These are phyloP conservation scores for Euschistus heros DNA, from an alignment of 1,140 invertebrate species.

Conservation along the genomic window DNA sequence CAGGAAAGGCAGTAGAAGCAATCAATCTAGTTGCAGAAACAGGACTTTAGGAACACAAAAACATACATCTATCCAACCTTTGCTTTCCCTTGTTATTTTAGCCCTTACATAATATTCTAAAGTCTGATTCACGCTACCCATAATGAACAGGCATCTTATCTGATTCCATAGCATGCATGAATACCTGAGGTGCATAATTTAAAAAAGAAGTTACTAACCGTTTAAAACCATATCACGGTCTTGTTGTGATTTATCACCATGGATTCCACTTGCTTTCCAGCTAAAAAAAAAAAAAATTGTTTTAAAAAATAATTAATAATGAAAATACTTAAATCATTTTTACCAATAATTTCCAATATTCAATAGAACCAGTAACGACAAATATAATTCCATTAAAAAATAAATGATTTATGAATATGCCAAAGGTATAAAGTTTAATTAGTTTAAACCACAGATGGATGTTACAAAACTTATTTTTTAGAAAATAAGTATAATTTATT, in stretches of 20 bases:
- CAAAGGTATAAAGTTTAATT: too few relatives aligned
- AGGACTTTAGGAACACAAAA: too few relatives aligned
- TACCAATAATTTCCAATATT: background rate
- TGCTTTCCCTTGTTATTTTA: too few relatives aligned
- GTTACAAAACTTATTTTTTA: too few relatives aligned
- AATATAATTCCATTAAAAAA: too few relatives aligned
- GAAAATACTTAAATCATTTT: background rate
- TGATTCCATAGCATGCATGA: background rate
- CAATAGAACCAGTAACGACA: background rate
- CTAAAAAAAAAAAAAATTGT: conserved; percentile 31
- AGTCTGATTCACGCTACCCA: background rate
- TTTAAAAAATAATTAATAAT: conserved; percentile 9
- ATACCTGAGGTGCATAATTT: too few relatives aligned
- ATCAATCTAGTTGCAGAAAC: too few relatives aligned
- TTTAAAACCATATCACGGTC: conserved; percentile 63
- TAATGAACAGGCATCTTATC: background rate
- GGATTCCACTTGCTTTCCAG: conserved; percentile 90
- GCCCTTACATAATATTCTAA: background rate
- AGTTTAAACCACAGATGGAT: too few relatives aligned
- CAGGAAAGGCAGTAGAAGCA: too few relatives aligned
- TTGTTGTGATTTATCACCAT: conserved; percentile 85
- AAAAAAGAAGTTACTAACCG: conserved; percentile 14
- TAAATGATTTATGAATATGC: too few relatives aligned
- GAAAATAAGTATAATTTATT: too few relatives aligned
- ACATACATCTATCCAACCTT: too few relatives aligned